These are phyloP conservation scores for Eulemur coronatus DNA, from an alignment of 2,797 vertebrate species.

Conservation along the genomic window DNA sequence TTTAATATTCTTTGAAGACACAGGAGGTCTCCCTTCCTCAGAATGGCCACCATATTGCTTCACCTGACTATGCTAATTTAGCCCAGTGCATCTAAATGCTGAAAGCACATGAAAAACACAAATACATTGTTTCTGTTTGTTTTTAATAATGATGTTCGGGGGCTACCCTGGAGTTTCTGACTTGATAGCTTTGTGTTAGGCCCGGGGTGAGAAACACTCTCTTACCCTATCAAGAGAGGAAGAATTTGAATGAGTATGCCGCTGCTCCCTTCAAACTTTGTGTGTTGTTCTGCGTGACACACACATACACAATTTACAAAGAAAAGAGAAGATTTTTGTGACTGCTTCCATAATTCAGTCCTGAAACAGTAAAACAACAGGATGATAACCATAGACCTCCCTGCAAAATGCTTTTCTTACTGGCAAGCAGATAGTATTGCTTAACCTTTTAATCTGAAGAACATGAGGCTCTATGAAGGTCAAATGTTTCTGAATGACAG, in stretches of 20 bases:
- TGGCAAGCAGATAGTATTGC: background rate
- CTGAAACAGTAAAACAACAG: background rate
- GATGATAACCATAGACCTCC: background rate
- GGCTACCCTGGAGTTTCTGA: background rate
- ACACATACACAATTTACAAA: background rate
- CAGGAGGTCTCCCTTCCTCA: background rate
- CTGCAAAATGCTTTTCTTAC: background rate
- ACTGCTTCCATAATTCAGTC: background rate
- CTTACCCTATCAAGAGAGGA: background rate
- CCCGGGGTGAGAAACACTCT: background rate
- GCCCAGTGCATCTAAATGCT: background rate
- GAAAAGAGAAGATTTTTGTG: background rate
- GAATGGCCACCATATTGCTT: background rate
- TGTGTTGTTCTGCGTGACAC: background rate
- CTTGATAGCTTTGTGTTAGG: background rate
- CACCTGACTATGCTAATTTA: background rate
- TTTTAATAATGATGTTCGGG: background rate
- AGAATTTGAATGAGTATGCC: background rate
- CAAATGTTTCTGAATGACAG: background rate
- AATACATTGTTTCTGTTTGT: background rate
- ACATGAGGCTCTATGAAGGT: background rate
- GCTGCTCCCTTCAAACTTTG: background rate
- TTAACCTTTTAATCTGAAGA: background rate
- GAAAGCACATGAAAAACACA: background rate
- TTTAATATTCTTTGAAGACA: background rate